These are phyloP conservation scores for Yponomeuta cagnagella DNA, from an alignment of 2,888 invertebrate species.

Conservation along the genomic window DNA sequence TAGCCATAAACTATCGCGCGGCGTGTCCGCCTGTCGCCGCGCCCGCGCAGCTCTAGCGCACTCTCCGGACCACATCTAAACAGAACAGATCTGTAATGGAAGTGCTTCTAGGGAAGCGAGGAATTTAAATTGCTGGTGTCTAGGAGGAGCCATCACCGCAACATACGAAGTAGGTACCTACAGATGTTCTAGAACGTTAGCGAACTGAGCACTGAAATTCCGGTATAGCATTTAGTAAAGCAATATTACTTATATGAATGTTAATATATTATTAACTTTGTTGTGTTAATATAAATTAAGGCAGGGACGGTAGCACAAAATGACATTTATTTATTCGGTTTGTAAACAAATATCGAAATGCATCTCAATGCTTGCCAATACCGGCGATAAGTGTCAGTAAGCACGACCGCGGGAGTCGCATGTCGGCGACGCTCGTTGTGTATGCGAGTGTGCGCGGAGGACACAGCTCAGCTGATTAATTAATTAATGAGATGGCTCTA, in stretches of 20 bases:
- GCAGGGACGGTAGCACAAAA: too few species aligned
- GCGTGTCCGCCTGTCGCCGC: slow-evolving; percentile 14
- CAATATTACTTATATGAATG: too few species aligned
- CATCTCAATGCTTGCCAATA: too few species aligned
- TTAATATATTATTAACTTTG: too few species aligned
- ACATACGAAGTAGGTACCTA: neutral
- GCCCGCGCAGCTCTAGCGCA: neutral
- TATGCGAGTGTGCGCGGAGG: neutral
- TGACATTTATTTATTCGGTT: too few species aligned
- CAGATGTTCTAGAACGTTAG: neutral
- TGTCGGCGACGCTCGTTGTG: neutral
- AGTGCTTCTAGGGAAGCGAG: neutral
- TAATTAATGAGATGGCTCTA: slow-evolving; percentile 10
- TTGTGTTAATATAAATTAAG: too few species aligned
- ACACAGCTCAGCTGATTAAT: slow-evolving; percentile 2
- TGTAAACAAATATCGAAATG: too few species aligned
- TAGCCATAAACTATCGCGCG: slow-evolving; percentile 12
- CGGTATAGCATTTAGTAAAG: too few species aligned
- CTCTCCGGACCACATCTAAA: neutral
- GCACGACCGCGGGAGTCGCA: too few species aligned
- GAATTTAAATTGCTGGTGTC: neutral
- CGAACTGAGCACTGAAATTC: too few species aligned
- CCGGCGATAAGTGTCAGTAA: too few species aligned
- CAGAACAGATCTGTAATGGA: slow-evolving; percentile 1
- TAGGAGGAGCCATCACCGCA: neutral